Percentiles rank a stretch among this genome's conserved stretches.
These are phyloP conservation scores for Ascidia mentula DNA, from an alignment of 23 tunicate species.

Conservation along the genomic window DNA sequence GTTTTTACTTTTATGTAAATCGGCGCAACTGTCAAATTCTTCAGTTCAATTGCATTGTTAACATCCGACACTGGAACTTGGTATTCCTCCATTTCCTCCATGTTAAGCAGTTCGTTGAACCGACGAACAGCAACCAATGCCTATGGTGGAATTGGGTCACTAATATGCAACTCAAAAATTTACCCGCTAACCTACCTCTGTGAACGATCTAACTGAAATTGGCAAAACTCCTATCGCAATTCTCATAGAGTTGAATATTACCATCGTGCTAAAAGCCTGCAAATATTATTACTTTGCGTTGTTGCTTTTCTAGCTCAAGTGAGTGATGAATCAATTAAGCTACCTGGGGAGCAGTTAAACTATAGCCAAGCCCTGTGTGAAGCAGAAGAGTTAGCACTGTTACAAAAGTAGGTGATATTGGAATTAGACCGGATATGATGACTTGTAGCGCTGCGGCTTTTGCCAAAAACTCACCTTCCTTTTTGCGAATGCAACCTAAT, in stretches of 20 bases:
- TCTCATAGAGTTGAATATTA: constrained; percentile 57
- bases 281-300: background rate
- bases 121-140: background rate
- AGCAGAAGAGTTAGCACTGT: constrained; percentile 42
- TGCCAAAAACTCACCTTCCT: constrained; percentile 25
- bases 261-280: constrained; percentile 48
- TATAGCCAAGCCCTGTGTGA: constrained; percentile 51
- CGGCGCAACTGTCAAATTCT: background rate
- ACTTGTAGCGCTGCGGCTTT: constrained; percentile 45
- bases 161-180: background rate
- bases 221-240: constrained; percentile 42
- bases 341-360: constrained; percentile 38
- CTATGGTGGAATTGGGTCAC: background rate
- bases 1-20: background rate
- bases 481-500: constrained; percentile 23
- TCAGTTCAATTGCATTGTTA: background rate
- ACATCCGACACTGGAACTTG: background rate
- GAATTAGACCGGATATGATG: constrained; percentile 37
- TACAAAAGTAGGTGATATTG: constrained; percentile 42
- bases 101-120: background rate
- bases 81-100: constrained; percentile 8
- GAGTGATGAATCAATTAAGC: no score
- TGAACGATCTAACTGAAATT: constrained; percentile 36
- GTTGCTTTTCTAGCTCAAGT: no score
- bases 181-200: constrained; percentile 22